Base-by-base conservation (phyloP, 2,888 invertebrate species). In the Nowickia ferox region DNA sequence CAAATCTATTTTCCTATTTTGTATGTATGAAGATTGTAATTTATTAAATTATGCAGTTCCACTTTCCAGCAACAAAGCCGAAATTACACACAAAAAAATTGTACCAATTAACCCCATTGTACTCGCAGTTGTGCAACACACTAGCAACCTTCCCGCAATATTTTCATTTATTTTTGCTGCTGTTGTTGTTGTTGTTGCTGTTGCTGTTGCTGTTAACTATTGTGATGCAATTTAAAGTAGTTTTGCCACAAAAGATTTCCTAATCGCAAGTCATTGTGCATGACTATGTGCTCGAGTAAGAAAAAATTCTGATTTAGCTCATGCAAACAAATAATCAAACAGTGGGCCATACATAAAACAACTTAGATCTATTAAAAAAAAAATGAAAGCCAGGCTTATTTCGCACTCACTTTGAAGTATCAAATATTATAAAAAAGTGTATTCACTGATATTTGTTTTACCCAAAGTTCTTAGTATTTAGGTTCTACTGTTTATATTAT, bases 61-160 rank as follows among this genome's bases (percentile, higher is more conserved):
- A 75, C 15, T 75, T 75, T 30, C 15, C n/a, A 44, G 1, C 22
- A 30, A 55, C 9, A 65, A 44, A 65, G n/a, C 19, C 8, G 13
- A 40, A 59, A 19, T 11, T 38, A 15, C 10, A 68, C 42, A 48
- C 30, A 63, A 53, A 44, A n/a, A 17, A n/a, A 71, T 15, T 38
- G 69, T 53, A 61, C 42, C 78, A 69, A 78, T 78, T 78, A 78
- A 78, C 22, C 69, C 69, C 78, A 78, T 61, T 78, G 78, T 61
- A 57, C 40, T 38, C n/a, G n/a, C n/a, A 30, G 13, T 2, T 42
- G 48, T 17, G 42, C 61, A 40, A 2, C 6, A 59, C 51, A 48
- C 19, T 40, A 48, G 57, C 48, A 55, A 76, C 15, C 40, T 59
- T 51, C 42, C 57, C 19, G 2, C 55, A 38, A 57, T 57, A 38